Conservation (phyloP, 1,140 invertebrate genomes). For the Platorchestia sp. region DNA sequence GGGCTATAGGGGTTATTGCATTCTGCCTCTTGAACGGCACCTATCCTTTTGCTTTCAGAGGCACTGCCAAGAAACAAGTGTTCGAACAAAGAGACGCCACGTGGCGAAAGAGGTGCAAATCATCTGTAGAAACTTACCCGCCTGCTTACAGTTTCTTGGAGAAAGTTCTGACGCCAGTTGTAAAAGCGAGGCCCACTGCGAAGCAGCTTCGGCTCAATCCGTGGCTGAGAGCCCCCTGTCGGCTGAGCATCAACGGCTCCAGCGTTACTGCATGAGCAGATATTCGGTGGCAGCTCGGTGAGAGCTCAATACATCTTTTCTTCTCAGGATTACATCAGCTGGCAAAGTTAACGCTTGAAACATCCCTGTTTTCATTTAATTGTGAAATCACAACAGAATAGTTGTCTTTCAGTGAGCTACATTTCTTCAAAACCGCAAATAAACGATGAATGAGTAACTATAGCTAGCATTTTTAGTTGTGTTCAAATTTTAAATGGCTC, state of each 20-base stretch:
- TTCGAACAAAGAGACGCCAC: constrained; percentile 31
- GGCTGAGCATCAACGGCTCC: neutral
- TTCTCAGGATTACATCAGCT: neutral
- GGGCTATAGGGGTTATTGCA: constrained; percentile 47
- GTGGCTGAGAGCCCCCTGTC: constrained; percentile 36
- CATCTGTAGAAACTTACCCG: neutral
- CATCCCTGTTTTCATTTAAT: neutral
- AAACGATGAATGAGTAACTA: neutral
- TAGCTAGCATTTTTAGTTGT: no score
- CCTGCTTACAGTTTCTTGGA: constrained; percentile 17
- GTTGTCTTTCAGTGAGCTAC: neutral
- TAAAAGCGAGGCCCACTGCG: constrained; percentile 41
- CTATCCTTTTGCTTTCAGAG: constrained; percentile 48
- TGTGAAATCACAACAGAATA: neutral
- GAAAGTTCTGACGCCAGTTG: constrained; percentile 1
- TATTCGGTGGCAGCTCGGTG: neutral
- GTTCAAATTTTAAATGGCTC: no score
- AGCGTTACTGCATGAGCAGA: neutral
- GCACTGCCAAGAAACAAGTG: neutral
- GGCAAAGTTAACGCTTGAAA: neutral
- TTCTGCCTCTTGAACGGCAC: constrained; percentile 45
- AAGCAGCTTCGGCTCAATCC: neutral
- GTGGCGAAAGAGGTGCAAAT: constrained; percentile 48
- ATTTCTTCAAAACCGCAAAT: neutral
- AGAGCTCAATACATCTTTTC: neutral